A percentile compares a stretch with the other conserved stretches of the same genome.
These are phyloP conservation scores for Oscheius sp. DNA, from an alignment of 2,888 invertebrate genomes.

Conservation along the genomic window DNA sequence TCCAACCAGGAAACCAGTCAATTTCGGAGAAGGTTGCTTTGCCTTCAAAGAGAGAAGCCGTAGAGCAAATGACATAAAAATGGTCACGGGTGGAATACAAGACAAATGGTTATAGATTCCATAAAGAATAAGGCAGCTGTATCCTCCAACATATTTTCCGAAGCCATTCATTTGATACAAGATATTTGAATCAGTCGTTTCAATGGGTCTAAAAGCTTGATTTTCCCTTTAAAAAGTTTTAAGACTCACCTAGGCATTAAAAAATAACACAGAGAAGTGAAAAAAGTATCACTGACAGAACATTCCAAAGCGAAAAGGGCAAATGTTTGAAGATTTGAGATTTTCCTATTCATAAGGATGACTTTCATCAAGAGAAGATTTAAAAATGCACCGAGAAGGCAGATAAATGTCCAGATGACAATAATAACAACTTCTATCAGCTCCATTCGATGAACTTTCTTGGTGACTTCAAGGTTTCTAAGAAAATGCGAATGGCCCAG, in stretches of 20 bases:
- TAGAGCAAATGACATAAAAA: background rate
- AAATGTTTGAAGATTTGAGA: background rate
- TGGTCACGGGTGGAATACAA: background rate
- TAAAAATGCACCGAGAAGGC: background rate
- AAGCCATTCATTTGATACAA: background rate
- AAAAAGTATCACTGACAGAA: background rate
- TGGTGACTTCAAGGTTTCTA: too few relatives aligned
- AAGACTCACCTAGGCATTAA: background rate
- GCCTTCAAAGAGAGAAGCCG: background rate
- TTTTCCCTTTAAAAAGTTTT: background rate
- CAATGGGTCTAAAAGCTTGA: too few relatives aligned
- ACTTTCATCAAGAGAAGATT: background rate
- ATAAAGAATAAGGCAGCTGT: background rate
- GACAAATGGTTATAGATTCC: background rate
- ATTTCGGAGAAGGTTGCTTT: background rate
- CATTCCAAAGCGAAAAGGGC: background rate
- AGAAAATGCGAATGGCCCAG: too few relatives aligned
- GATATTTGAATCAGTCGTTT: background rate
- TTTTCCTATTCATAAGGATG: background rate
- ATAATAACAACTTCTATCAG: background rate
- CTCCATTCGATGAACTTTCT: too few relatives aligned
- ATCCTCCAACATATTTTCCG: background rate
- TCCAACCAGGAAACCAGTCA: background rate
- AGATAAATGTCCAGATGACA: background rate
- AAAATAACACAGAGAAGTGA: background rate